A percentile compares a stretch with the other conserved stretches of the same genome.
Conservation (phyloP, 2,113 vertebrate genomes). For the Pluvianellus socialis region DNA sequence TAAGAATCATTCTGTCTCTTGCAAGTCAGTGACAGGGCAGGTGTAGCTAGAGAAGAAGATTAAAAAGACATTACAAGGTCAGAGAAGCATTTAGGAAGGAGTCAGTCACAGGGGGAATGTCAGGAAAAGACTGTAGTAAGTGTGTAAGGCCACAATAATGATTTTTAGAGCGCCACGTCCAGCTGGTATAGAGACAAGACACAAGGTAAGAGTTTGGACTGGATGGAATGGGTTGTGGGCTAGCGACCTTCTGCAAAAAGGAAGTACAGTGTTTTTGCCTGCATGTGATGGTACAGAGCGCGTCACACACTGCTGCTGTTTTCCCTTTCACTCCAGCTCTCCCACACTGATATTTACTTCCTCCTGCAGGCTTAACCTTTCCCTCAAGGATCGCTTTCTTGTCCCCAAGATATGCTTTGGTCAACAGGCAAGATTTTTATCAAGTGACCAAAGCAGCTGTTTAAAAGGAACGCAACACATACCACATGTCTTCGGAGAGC, state of each 20-base stretch:
- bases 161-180: background rate
- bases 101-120: background rate
- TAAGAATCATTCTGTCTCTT: background rate
- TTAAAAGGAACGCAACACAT: background rate
- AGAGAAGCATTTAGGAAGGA: background rate
- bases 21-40: background rate
- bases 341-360: background rate
- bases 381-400: background rate
- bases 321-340: background rate
- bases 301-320: background rate
- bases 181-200: background rate
- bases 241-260: background rate
- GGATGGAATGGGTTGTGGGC: background rate
- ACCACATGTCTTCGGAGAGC: background rate
- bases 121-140: background rate
- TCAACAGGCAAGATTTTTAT: background rate
- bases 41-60: background rate
- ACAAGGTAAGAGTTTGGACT: background rate
- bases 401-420: background rate
- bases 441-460: rapidly evolving
- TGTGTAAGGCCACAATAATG: background rate
- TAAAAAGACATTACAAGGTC: background rate
- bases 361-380: background rate
- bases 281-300: background rate
- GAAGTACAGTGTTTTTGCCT: background rate